Evolutionary conservation across 1,140 invertebrate species (phyloP), one percentile per base, ranked within the genome.

Genomic region (Meloidogyne exigua): DNA sequence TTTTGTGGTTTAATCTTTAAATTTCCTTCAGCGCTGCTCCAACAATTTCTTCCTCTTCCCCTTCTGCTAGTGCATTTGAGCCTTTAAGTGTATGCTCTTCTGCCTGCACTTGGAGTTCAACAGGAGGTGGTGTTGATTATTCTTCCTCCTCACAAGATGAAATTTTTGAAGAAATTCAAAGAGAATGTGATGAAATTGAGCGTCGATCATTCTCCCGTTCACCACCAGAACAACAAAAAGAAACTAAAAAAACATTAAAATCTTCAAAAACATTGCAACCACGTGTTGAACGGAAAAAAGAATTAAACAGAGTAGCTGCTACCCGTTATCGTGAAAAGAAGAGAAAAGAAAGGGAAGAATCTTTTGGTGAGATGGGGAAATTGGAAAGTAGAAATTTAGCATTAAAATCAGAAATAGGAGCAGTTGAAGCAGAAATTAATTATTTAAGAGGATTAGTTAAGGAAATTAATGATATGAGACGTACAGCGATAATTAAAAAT

Each of bases 291-390:
- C 79, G 79, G 9, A 81, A 81, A 36, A 81, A 82, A 71, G 70
- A 81, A 62, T 66, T 82, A 23, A 81, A 81, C 67, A 77, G 80
- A 13, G 69, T 82, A 44, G 80, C 80, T 26, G 80, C 80, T 18
- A 82, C 80, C 9, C 76, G 72, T 23, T 81, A 81, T 68, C 81
- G 80, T 15, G 80, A 81, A 32, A 81, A 82, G 49, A 81, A 81
- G 44, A 81, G 78, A 13, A 68, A 44, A 10, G 80, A 81, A 71
- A 78, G 81, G 11, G 80, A 81, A 28, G 18, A 64, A 25, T 23
- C 68, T 4, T 12, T 15, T 11, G 77, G 32, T n/a, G 81, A 81
- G 32, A 25, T 79, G 68, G 28, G 36, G 7, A 42, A 76, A 44
- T 66, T 81, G 44, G 81, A 82, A 49, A 49, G 36, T 23, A 74